Conservation (phyloP, 1,140 invertebrate species). For the Hyles euphorbiae region DNA sequence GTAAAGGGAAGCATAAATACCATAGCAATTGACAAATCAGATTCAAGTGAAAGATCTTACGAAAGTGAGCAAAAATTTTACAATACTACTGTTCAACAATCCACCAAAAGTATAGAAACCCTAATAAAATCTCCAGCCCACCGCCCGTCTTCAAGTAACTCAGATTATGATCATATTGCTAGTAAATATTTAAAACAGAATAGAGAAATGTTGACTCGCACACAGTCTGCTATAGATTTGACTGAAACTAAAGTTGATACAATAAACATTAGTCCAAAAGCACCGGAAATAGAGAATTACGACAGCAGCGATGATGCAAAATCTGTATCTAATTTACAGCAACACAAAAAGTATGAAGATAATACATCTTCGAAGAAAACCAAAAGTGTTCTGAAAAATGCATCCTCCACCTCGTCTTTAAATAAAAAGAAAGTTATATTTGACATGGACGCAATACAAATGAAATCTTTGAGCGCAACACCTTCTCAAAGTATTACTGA, state of each 20-base stretch:
- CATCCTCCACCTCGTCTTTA: conserved; percentile 67
- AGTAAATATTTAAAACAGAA: conserved; percentile 19
- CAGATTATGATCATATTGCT: conserved; percentile 19
- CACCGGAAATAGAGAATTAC: conserved; percentile 16
- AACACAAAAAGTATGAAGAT: conserved; percentile 48
- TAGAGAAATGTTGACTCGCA: conserved; percentile 20
- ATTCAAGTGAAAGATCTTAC: conserved; percentile 19
- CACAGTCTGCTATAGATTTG: conserved; percentile 28
- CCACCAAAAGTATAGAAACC: conserved; percentile 41
- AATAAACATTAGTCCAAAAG: not conserved
- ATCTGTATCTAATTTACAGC: conserved; percentile 30
- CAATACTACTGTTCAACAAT: conserved; percentile 19
- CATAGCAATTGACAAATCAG: conserved; percentile 5
- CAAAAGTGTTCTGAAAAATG: conserved; percentile 77
- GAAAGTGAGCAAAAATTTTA: conserved; percentile 33
- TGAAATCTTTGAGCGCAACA: conserved; percentile 66
- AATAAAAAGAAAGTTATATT: conserved; percentile 79
- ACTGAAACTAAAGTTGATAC: conserved; percentile 8
- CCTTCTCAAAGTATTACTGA: conserved; percentile 60
- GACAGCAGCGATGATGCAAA: conserved; percentile 43
- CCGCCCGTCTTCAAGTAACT: conserved; percentile 30
- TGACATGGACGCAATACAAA: conserved; percentile 75
- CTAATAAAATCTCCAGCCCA: conserved; percentile 52
- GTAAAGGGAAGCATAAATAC: not conserved
- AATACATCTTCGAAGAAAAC: conserved; percentile 52